Percentiles rank a stretch among this genome's conserved stretches.
Conservation (phyloP, 2,797 vertebrate species). For the Telmatherina bonti region DNA sequence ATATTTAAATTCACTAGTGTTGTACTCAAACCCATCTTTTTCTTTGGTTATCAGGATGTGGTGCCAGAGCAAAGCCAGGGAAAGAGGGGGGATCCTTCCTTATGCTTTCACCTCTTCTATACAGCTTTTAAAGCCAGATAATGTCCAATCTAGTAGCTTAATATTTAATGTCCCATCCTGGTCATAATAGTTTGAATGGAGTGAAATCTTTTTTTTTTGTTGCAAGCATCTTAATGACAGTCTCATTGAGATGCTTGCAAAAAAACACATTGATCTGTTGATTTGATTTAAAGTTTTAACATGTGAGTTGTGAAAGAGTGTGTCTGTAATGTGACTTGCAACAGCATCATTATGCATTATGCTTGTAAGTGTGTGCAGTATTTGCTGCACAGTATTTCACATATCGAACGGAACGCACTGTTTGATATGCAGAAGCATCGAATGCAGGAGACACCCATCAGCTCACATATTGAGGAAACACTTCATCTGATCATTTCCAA, state of each 20-base stretch:
- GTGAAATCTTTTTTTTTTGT: too few relatives aligned
- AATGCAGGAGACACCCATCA: constrained; percentile 44
- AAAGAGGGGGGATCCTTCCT: constrained; percentile 65
- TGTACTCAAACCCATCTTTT: constrained; percentile 41
- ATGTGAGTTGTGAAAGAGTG: constrained; percentile 2
- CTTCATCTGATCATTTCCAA: constrained; percentile 56
- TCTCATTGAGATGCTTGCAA: constrained; percentile 28
- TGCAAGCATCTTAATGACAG: too few relatives aligned
- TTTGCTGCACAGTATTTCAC: constrained; percentile 1
- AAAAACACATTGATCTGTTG: not conserved
- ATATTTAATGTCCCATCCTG: constrained; percentile 67
- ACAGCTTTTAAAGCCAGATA: constrained; percentile 65
- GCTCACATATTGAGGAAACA: constrained; percentile 53
- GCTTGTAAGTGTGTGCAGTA: not conserved
- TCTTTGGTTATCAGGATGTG: constrained; percentile 49
- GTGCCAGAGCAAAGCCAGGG: constrained; percentile 25
- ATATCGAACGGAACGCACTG: not conserved
- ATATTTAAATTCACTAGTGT: constrained; percentile 58
- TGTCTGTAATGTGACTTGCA: not conserved
- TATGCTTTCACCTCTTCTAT: constrained; percentile 65
- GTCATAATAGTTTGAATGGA: constrained; percentile 57
- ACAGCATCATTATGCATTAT: constrained; percentile 8
- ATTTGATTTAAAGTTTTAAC: not conserved
- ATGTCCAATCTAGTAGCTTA: constrained; percentile 62
- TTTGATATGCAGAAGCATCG: constrained; percentile 18